phyloP scores from a whole-genome alignment of 1,140 invertebrate species.

The Ips nitidus region DNA sequence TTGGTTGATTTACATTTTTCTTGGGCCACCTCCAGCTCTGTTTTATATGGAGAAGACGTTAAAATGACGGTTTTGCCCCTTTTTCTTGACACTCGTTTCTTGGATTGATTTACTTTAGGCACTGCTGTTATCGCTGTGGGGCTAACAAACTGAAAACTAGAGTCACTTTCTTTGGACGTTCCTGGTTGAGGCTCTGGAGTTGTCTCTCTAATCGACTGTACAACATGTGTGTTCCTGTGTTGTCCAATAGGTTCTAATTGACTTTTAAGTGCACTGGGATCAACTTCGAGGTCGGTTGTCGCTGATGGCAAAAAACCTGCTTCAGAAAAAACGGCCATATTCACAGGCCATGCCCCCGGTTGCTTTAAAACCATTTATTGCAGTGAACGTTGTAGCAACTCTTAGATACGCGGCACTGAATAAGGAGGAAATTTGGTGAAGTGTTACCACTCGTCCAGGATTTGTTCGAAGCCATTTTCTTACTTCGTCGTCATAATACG shows the following conservation, averaged over 20 bases:
- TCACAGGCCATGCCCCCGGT: constrained; percentile 35
- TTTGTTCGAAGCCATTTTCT: constrained; percentile 26
- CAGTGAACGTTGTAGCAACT: constrained; percentile 39
- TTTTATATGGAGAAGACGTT: constrained; percentile 31
- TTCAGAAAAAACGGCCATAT: constrained; percentile 35
- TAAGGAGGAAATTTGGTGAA: constrained; percentile 39
- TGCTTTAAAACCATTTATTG: constrained; percentile 36
- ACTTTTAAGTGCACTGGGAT: not conserved
- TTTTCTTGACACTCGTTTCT: constrained; percentile 20
- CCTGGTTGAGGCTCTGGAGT: too few species aligned
- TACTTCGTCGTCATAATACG: constrained; percentile 25
- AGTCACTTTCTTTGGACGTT: not conserved
- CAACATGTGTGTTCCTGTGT: not conserved
- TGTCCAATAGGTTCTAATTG: constrained; percentile 20
- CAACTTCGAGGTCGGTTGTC: constrained; percentile 26
- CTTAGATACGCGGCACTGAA: constrained; percentile 39
- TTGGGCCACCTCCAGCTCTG: constrained; percentile 20
- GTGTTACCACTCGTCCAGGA: constrained; percentile 25
- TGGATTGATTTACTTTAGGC: constrained; percentile 13
- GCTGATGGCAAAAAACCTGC: constrained; percentile 31
- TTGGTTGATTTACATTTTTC: constrained; percentile 16
- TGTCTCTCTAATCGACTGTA: not conserved
- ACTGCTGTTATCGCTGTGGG: constrained; percentile 9
- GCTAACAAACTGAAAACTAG: constrained; percentile 1
- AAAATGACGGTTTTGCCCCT: constrained; percentile 21